phyloP scores from a whole-genome alignment of 2,888 invertebrate genomes.

The Phania funesta region DNA sequence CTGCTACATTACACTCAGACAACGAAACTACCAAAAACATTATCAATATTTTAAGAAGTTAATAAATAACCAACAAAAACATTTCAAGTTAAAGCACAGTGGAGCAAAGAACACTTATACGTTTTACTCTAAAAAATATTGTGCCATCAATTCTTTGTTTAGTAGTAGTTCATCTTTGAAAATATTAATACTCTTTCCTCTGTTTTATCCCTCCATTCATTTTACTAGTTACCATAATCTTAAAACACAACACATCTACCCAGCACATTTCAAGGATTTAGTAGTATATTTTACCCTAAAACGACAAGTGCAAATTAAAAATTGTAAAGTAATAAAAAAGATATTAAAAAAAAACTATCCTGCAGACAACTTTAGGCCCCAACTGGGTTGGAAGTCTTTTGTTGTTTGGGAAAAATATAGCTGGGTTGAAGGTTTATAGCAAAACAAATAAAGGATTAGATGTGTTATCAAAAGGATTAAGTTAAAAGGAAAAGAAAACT shows the following conservation, averaged over 20 bases:
- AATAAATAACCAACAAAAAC: conserved; percentile 56
- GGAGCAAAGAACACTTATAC: background rate
- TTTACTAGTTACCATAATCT: no score
- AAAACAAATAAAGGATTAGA: conserved; percentile 50
- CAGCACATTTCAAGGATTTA: no score
- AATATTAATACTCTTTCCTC: no score
- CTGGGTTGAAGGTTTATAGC: background rate
- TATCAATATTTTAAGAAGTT: conserved; percentile 61
- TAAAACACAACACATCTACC: no score
- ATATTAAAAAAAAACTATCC: no score
- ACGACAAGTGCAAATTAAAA: no score
- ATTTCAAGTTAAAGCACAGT: background rate
- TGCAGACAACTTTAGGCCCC: no score
- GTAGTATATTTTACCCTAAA: no score
- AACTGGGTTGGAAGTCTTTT: background rate
- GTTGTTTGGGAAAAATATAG: background rate
- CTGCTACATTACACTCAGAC: conserved; percentile 57
- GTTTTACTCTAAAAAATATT: background rate
- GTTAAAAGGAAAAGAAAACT: conserved; percentile 32
- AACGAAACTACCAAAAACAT: conserved; percentile 26
- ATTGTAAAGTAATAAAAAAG: no score
- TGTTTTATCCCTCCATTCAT: no score
- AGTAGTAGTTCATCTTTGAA: no score
- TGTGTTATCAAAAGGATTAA: conserved; percentile 53
- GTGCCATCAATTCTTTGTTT: no score